Percentiles rank a stretch among this genome's conserved stretches.
These are phyloP conservation scores for Spermophilus dauricus DNA, from an alignment of 2,113 vertebrate species.

Conservation along the genomic window DNA sequence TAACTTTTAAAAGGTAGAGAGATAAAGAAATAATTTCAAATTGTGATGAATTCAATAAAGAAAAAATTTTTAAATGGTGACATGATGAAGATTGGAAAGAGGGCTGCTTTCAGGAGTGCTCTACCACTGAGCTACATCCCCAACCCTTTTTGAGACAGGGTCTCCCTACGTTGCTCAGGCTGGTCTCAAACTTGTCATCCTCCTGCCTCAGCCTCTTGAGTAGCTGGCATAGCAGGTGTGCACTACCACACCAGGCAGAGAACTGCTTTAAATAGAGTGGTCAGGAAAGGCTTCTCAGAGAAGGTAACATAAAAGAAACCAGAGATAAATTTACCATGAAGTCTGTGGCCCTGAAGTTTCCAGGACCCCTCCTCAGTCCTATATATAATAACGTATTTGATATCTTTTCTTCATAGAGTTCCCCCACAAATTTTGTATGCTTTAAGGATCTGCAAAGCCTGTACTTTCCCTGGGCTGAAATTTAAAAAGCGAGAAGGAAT, in stretches of 20 bases:
- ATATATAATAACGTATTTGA: neutral
- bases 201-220: too few relatives aligned
- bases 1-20: neutral
- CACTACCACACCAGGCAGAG: too few relatives aligned
- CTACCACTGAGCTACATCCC: too few relatives aligned
- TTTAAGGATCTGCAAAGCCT: neutral
- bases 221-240: too few relatives aligned
- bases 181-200: too few relatives aligned
- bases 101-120: too few relatives aligned
- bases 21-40: neutral
- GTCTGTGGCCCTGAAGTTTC: neutral
- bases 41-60: neutral
- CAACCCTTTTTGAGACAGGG: too few relatives aligned
- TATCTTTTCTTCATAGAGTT: neutral
- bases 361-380: neutral
- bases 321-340: neutral
- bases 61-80: neutral
- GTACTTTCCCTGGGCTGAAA: neutral
- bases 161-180: too few relatives aligned
- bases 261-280: neutral
- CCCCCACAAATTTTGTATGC: neutral
- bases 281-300: neutral
- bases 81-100: neutral
- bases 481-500: neutral
- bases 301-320: conserved; percentile 15